phyloP scores from a whole-genome alignment of 2,797 vertebrate genomes.

The Alectoris magna region DNA sequence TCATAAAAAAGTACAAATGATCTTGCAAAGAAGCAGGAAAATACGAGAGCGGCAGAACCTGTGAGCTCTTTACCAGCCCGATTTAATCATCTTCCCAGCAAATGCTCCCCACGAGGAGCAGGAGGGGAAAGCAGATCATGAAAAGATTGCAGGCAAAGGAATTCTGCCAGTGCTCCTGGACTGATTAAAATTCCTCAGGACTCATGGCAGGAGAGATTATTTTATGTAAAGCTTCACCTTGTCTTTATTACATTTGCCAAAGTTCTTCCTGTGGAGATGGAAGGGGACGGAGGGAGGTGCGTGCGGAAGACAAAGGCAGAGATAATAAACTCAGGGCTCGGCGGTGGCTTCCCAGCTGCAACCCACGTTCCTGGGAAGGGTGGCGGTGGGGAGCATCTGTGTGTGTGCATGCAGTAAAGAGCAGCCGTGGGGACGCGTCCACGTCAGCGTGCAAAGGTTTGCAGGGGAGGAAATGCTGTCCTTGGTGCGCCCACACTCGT shows the following conservation, averaged over 20 bases:
- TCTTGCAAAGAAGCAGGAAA: constrained; percentile 60
- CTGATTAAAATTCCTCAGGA: constrained; percentile 72
- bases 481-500: not conserved
- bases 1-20: constrained; percentile 57
- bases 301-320: not conserved
- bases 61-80: constrained; percentile 48
- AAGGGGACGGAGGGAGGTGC: not conserved
- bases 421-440: accelerated
- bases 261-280: constrained; percentile 52
- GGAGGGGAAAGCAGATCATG: constrained; percentile 62
- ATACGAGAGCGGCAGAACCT: constrained; percentile 34
- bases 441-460: accelerated
- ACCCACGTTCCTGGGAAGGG: not conserved
- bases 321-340: not conserved
- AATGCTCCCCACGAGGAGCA: constrained; percentile 67
- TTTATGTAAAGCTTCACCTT: constrained; percentile 66
- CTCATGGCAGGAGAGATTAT: constrained; percentile 65
- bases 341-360: not conserved
- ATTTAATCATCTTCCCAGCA: constrained; percentile 64
- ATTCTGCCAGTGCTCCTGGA: constrained; percentile 54
- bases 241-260: constrained; percentile 58
- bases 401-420: not conserved
- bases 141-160: constrained; percentile 68
- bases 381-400: not conserved
- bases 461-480: not conserved